These are phyloP conservation scores for Xestia xanthographa DNA, from an alignment of 2,888 invertebrate species.

Conservation along the genomic window DNA sequence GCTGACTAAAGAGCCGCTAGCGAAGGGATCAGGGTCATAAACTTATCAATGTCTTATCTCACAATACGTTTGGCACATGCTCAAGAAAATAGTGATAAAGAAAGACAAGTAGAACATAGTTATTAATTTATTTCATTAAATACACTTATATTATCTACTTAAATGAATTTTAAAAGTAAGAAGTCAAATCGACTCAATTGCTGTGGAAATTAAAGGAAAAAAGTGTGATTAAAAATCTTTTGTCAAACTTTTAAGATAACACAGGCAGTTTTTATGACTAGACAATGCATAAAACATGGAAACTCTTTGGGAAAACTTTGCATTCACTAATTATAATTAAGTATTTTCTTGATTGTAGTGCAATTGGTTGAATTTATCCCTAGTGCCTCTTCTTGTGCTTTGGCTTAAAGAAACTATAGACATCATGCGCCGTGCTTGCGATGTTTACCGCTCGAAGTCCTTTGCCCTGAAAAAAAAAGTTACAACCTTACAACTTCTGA, in stretches of 20 bases:
- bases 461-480: conserved; percentile 72
- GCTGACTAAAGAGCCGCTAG: no score
- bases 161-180: neutral
- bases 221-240: neutral
- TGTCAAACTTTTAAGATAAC: neutral
- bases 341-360: neutral
- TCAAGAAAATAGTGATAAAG: no score
- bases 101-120: neutral
- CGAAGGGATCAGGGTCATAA: conserved; percentile 43
- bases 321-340: neutral
- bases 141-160: neutral
- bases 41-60: conserved; percentile 19
- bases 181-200: neutral
- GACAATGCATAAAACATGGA: neutral
- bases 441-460: conserved; percentile 76
- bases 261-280: conserved; percentile 2
- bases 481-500: neutral
- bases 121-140: neutral
- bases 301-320: neutral
- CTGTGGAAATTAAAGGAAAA: neutral
- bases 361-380: neutral
- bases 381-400: conserved; percentile 69
- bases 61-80: conserved; percentile 37
- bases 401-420: conserved; percentile 68
- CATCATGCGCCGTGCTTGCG: conserved; percentile 77